phyloP scores from a whole-genome alignment of 92 coral and sea anemone species.

The Epizoanthus scotinus region DNA sequence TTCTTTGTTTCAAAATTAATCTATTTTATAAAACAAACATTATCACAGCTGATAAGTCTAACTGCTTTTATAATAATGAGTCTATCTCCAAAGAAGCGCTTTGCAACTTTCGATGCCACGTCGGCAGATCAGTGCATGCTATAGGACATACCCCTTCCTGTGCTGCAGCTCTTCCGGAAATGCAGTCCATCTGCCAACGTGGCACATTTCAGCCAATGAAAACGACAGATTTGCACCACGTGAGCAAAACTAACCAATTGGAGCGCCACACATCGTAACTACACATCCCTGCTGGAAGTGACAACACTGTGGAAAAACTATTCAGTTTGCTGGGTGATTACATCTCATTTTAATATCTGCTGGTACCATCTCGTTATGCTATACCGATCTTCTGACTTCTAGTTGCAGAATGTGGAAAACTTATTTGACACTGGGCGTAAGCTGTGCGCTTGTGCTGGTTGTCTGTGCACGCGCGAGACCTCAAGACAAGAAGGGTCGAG shows the following conservation, averaged over 20 bases:
- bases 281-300: neutral
- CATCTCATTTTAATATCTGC: constrained; percentile 8
- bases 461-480: constrained; percentile 69
- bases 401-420: constrained; percentile 27
- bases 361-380: constrained; percentile 36
- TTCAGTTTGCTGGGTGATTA: neutral
- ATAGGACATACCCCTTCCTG: constrained; percentile 25
- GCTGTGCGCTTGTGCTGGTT: constrained; percentile 31
- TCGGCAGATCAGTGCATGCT: too few species aligned
- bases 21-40: too few species aligned
- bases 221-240: constrained; percentile 41
- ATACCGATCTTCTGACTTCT: too few species aligned
- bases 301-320: constrained; percentile 22
- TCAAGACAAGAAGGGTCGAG: constrained; percentile 67
- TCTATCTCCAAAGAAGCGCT: too few species aligned
- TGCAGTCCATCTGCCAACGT: constrained; percentile 69
- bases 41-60: too few species aligned
- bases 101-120: too few species aligned
- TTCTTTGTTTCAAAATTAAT: too few species aligned
- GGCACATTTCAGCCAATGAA: constrained; percentile 68
- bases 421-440: neutral
- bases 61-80: too few species aligned
- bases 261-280: constrained; percentile 8
- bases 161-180: constrained; percentile 13
- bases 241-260: constrained; percentile 63